These are phyloP conservation scores for Paramormyrops kingsleyae DNA, from an alignment of 2,113 vertebrate genomes.

Conservation along the genomic window DNA sequence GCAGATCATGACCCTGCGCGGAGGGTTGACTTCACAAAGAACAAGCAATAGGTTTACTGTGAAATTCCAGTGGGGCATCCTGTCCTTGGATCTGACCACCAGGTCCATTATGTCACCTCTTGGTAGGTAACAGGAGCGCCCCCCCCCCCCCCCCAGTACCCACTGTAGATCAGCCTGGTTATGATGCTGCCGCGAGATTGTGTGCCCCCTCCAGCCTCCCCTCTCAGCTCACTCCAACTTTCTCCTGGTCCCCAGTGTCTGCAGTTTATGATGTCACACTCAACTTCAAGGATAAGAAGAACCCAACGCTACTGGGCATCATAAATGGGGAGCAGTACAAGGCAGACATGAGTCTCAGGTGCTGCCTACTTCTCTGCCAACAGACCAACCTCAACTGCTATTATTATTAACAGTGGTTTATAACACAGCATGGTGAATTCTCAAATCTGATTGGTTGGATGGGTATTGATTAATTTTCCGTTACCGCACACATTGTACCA, in stretches of 20 bases:
- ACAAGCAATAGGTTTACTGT: neutral
- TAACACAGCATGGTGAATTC: neutral
- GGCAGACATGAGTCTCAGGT: slow-evolving; percentile 93
- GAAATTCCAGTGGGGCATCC: neutral
- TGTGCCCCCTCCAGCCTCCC: neutral
- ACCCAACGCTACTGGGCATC: slow-evolving; percentile 87
- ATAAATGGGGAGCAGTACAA: slow-evolving; percentile 90
- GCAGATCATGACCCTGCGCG: neutral
- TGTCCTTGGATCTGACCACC: neutral
- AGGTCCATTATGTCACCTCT: neutral
- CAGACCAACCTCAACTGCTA: neutral
- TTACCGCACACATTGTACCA: neutral
- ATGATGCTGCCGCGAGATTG: neutral
- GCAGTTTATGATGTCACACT: slow-evolving; percentile 96
- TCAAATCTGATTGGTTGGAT: neutral
- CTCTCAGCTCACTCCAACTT: neutral
- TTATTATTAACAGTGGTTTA: neutral
- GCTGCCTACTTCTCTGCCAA: slow-evolving; percentile 29
- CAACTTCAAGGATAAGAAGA: slow-evolving; percentile 93
- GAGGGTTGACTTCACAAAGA: neutral
- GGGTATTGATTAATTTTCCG: neutral
- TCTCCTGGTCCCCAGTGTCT: slow-evolving; percentile 58
- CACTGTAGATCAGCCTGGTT: neutral
- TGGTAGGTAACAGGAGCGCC: too few relatives aligned
- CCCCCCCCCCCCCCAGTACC: neutral